Percentiles rank a stretch among this genome's conserved stretches.
These are phyloP conservation scores for Druon quercuslanigerum DNA, from an alignment of 1,140 invertebrate genomes.

Conservation along the genomic window DNA sequence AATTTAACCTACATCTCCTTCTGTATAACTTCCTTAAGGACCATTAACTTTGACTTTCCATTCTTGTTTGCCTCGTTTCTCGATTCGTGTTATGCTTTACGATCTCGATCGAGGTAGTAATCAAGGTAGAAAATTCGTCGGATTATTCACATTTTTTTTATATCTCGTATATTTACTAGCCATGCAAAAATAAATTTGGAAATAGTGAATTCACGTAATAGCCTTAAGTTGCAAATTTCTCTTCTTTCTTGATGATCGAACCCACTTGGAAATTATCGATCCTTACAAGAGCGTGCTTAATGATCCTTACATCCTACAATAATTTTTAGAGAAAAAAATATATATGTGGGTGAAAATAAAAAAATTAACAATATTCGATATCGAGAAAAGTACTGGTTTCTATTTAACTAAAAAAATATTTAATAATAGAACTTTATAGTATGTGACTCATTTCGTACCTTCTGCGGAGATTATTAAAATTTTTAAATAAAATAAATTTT, in stretches of 20 bases:
- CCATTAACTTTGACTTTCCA: constrained; percentile 30
- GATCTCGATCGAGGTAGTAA: constrained; percentile 15
- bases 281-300: background rate
- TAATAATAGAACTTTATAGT: too few species aligned
- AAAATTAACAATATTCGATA: too few species aligned
- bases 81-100: constrained; percentile 23
- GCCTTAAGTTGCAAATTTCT: background rate
- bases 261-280: background rate
- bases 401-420: too few species aligned
- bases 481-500: too few species aligned
- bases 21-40: constrained; percentile 28
- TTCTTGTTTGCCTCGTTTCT: constrained; percentile 31
- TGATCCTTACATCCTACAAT: background rate
- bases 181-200: background rate
- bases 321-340: background rate
- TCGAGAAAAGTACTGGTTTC: too few species aligned
- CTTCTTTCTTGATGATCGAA: background rate
- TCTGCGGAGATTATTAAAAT: too few species aligned
- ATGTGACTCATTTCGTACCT: too few species aligned
- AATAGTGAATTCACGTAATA: background rate
- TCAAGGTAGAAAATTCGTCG: constrained; percentile 18
- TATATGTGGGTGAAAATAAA: background rate
- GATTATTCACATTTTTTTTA: background rate
- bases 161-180: background rate
- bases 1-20: constrained; percentile 23